Base-by-base conservation (phyloP, 2,888 invertebrate species). In the Eristalis tenax region DNA sequence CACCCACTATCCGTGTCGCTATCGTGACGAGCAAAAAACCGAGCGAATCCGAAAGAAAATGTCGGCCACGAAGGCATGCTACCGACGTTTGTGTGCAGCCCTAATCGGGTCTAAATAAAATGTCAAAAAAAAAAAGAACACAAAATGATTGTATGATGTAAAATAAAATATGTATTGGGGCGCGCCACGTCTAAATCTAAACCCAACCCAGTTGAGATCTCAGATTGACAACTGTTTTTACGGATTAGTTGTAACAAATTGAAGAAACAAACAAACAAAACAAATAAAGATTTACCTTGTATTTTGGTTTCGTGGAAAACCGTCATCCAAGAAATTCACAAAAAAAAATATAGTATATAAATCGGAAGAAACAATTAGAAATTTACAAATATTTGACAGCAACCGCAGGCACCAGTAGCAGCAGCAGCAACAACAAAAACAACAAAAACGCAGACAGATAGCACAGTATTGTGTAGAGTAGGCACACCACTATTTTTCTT, bases 111-210 rank as follows among this genome's bases (percentile, higher is more conserved):
- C 35, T 65, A 6, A 35, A 18, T 22, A 28, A 65, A 65, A 32
- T 4, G 5, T 4, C 28, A 28, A 28, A 28, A 26, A 32, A 63
- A 28, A 65, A 65, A 11, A 4, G n/a, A n/a, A 76, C 56, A 57
- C 32, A 65, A 22, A 59, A 28, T 22, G 5, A 13, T 18, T 63
- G 22, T 13, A 40, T 43, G 65, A 70, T 61, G 26, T 38, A 26
- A 65, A 66, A n/a, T 66, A 69, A 74, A 84, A 70, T 50, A 50
- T 50, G 50, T 50, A 50, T 59, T 78, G 74, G 85, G 86, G 86
- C 83, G 86, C 86, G 86, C 86, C 86, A 86, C 86, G 83, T 86
- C 64, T 38, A 50, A 59, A 22, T 32, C 74, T 11, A 50, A 50
- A 18, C 50, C 50, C 50, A 50, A 50, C 50, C 50, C 50, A 50